Conservation (phyloP, 35 echinoderm and acorn worm genomes). For the Apostichopus parvimensis region DNA sequence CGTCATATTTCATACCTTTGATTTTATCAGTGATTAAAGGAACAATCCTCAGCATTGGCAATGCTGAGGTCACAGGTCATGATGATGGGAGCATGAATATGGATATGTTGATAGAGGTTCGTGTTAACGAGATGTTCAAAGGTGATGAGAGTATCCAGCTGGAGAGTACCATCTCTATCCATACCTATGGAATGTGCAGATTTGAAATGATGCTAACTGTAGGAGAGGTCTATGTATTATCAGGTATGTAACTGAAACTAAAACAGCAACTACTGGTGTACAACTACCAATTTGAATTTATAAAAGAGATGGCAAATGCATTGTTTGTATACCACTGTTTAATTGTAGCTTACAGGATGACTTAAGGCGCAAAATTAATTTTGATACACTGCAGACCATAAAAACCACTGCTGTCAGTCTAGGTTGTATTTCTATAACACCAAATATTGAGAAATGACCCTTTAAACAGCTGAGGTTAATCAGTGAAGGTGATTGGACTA, state of each 20-base stretch:
- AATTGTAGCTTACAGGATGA: too few relatives aligned
- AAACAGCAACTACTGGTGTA: too few relatives aligned
- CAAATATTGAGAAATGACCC: too few relatives aligned
- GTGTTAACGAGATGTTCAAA: slow-evolving; percentile 30
- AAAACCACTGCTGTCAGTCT: too few relatives aligned
- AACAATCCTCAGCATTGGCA: neutral
- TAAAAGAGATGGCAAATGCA: too few relatives aligned
- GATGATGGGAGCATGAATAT: slow-evolving; percentile 22
- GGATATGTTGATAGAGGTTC: slow-evolving; percentile 44
- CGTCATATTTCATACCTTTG: neutral
- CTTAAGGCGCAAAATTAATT: too few relatives aligned
- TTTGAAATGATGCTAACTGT: slow-evolving; percentile 11
- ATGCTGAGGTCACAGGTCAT: slow-evolving; percentile 27
- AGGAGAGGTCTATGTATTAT: slow-evolving; percentile 21
- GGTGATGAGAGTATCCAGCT: neutral
- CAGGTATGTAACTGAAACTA: neutral
- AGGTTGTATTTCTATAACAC: too few relatives aligned
- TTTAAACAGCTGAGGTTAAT: too few relatives aligned
- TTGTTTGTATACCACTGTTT: too few relatives aligned
- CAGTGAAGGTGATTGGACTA: too few relatives aligned
- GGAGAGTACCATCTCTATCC: neutral
- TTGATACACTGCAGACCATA: too few relatives aligned
- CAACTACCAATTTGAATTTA: too few relatives aligned
- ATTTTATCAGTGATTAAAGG: slow-evolving; percentile 41
- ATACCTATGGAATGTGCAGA: slow-evolving; percentile 38